Base-by-base conservation (phyloP, 2,797 vertebrate species). In the Steatocranus sp. region DNA sequence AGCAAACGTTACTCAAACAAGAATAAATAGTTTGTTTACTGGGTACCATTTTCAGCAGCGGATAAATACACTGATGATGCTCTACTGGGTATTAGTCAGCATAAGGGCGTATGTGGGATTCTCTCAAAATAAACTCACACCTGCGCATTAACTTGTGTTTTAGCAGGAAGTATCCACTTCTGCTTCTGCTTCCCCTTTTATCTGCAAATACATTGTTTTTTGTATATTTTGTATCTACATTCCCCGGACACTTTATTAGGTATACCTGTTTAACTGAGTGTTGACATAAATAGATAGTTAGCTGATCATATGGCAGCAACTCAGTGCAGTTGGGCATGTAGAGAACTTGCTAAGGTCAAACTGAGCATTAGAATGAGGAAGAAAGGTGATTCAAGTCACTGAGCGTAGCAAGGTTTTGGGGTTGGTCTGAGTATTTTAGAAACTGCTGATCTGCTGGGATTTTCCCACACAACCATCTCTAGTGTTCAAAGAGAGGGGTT, bases 161-260 rank as follows among this genome's bases (percentile, higher is more conserved):
- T 38, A 38, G 7, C 73, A 51, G 43, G 54, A 49, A 17, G 43
- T 49, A 20, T 41, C 20, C 48, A 27, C 34, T 68, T 82, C 9
- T 54, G 56, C 43, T 63, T 70, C 27, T 53, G 76, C 43, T 58
- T 70, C 30, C 36, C 76, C 75, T 78, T 83, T 79, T 32, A 73
- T 63, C 68, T 36, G 18, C 9, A 75, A 82, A 83, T 18, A 23
- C 46, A 48, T 36, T 49, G 15, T 7, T 32, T 68, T 43, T 20
- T 20, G 17, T 7, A 17, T 11, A 68, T 43, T 68, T 68, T 43
- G 38, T 1, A 11, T 68, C 23, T 70, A 70, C 38, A 48, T 18
- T 70, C 15, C 43, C 41, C 1, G 3, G 66, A 30, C 66, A 48
- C 25, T 70, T 70, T 70, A 27, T 46, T 70, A 46, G 66, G 66